Conservation (phyloP, 1,140 invertebrate genomes). For the Camponotus vicinus region DNA sequence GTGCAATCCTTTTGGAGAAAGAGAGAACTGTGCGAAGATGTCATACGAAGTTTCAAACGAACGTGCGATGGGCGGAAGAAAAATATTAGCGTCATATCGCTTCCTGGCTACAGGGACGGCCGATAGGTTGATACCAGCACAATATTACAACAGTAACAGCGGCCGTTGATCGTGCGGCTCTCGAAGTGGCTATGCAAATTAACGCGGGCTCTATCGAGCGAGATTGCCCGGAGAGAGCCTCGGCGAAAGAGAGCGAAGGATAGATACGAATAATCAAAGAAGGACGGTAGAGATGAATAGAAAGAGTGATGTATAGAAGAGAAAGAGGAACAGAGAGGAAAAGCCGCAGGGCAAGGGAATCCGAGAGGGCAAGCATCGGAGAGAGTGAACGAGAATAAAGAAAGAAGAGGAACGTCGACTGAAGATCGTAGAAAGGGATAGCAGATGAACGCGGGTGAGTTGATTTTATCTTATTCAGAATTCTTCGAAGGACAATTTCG, state of each 20-base stretch:
- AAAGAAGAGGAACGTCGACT: conserved; percentile 54
- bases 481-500: conserved; percentile 25
- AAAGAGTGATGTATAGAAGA: conserved; percentile 12
- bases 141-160: conserved; percentile 69
- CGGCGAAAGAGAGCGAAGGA: conserved; percentile 50
- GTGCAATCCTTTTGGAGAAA: background rate
- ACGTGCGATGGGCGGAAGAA: conserved; percentile 31
- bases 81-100: conserved; percentile 64
- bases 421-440: conserved; percentile 41
- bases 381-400: conserved; percentile 34
- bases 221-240: conserved; percentile 63
- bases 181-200: conserved; percentile 76
- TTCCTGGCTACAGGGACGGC: conserved; percentile 36
- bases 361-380: background rate
- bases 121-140: conserved; percentile 68
- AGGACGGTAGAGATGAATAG: background rate
- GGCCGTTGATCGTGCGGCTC: conserved; percentile 67
- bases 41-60: background rate
- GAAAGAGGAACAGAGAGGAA: conserved; percentile 31
- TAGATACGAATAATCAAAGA: conserved; percentile 7
- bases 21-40: background rate
- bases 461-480: conserved; percentile 52
- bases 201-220: conserved; percentile 72
- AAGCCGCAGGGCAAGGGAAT: conserved; percentile 5
- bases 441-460: conserved; percentile 46